Evolutionary conservation across 2,888 invertebrate species (phyloP), one percentile per base, ranked within the genome.

Genomic region (Bimastos eiseni): DNA sequence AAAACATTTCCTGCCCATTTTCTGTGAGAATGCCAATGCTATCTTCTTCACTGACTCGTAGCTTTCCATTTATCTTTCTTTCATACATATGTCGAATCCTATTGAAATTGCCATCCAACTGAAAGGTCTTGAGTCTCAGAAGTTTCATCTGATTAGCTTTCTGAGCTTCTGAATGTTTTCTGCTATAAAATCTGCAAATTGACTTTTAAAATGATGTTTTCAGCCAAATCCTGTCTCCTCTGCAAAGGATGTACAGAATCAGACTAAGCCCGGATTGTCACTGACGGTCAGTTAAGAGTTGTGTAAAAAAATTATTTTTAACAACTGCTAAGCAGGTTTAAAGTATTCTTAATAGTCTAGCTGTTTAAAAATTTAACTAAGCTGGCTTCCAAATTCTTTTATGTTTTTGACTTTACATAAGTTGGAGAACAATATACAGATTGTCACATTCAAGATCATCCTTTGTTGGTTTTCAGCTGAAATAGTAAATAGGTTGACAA

Each of bases 241-340:
- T n/a, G 36, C 92, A 33, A 91, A 91, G 89, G 93, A 92, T 30
- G 92, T 90, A 37, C 91, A 11, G 44, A 38, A 21, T 90, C 93
- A 91, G 89, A 92, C 91, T 91, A 94, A 94, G 91, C 95, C 94
- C 91, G 94, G 94, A 33, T 93, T 95, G 19, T 95, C 95, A 44
- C 93, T 95, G 6, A 95, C 95, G 83, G 95, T 95, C 92, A 93
- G 94, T 84, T 84, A 84, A 36, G 15, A 84, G 86, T 36, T 84
- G 86, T 44, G 44, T 44, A 44, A 55, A 24, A 55, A 55, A 6
- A 4, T 24, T 55, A 3, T 24, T 55, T n/a, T 70, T 19, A 49
- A 19, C 21, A 49, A n/a, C n/a, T 11, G 30, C n/a, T n/a, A n/a
- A 70, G n/a, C 70, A 70, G 70, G n/a, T n/a, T 70, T 70, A 70